These are phyloP conservation scores for Anoplius nigerrimus DNA, from an alignment of 2,888 invertebrate species.

Conservation along the genomic window DNA sequence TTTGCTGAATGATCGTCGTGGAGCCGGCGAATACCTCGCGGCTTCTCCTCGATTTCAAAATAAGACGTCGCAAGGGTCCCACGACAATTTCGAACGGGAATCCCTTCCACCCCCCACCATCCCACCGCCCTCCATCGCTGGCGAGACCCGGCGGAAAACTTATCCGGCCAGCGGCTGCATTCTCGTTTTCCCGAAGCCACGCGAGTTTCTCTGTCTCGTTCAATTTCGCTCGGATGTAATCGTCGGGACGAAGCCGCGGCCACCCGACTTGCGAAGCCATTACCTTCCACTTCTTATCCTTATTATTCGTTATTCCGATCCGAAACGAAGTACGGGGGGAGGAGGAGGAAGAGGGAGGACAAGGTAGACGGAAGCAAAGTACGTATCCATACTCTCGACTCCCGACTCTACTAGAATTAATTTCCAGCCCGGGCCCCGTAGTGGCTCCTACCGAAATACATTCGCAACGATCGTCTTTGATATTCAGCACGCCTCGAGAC, in stretches of 20 bases:
- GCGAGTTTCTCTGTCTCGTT: slow-evolving; percentile 21
- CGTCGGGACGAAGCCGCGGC: slow-evolving; percentile 49
- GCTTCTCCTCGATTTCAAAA: slow-evolving; percentile 27
- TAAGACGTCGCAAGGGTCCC: slow-evolving; percentile 28
- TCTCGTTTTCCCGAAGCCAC: background rate
- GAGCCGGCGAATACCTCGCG: background rate
- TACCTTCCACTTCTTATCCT: background rate
- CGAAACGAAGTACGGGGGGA: too few relatives aligned
- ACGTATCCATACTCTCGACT: too few relatives aligned
- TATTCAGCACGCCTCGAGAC: too few relatives aligned
- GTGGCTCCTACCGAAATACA: too few relatives aligned
- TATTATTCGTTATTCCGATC: slow-evolving; percentile 1
- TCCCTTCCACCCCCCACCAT: slow-evolving; percentile 21
- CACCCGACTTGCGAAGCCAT: background rate
- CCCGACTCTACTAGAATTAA: too few relatives aligned
- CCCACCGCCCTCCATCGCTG: background rate
- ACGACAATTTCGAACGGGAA: slow-evolving; percentile 35
- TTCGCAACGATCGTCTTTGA: too few relatives aligned
- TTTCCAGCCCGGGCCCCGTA: too few relatives aligned
- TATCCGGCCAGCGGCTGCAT: background rate
- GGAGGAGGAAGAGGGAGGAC: too few relatives aligned
- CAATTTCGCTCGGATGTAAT: slow-evolving; percentile 52
- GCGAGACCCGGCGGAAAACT: slow-evolving; percentile 16
- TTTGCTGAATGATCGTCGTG: background rate
- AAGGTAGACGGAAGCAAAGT: too few relatives aligned